phyloP scores from a whole-genome alignment of 2,113 vertebrate genomes.

The Zosterops japonicus region DNA sequence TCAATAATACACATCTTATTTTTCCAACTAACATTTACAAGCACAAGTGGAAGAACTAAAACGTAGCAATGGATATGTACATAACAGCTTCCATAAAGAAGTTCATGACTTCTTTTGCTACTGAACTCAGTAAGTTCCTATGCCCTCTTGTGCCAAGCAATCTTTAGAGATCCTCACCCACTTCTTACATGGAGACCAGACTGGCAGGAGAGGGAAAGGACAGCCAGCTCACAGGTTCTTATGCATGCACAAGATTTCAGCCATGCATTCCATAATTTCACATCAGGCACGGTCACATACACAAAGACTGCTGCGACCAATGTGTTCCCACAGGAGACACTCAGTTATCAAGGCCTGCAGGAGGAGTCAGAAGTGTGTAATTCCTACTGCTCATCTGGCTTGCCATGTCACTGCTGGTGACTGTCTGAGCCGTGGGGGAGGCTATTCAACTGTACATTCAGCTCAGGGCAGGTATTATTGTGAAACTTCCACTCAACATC shows the following conservation, averaged over 20 bases:
- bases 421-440: neutral
- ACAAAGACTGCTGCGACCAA: neutral
- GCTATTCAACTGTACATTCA: neutral
- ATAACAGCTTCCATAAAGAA: neutral
- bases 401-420: neutral
- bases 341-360: neutral
- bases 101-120: neutral
- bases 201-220: neutral
- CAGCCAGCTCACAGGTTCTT: neutral
- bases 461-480: neutral
- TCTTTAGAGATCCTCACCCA: neutral
- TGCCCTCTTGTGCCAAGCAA: neutral
- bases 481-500: neutral
- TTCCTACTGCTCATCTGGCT: neutral
- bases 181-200: neutral
- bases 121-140: neutral
- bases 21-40: neutral
- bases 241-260: neutral
- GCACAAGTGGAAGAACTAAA: neutral
- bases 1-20: neutral
- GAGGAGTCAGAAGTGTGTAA: neutral
- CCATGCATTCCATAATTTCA: neutral
- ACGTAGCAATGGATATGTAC: neutral
- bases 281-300: accelerated
- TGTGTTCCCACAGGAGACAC: neutral